Evolutionary conservation across 2,888 invertebrate species (phyloP).

Genomic region (Agonopterix heracliana): DNA sequence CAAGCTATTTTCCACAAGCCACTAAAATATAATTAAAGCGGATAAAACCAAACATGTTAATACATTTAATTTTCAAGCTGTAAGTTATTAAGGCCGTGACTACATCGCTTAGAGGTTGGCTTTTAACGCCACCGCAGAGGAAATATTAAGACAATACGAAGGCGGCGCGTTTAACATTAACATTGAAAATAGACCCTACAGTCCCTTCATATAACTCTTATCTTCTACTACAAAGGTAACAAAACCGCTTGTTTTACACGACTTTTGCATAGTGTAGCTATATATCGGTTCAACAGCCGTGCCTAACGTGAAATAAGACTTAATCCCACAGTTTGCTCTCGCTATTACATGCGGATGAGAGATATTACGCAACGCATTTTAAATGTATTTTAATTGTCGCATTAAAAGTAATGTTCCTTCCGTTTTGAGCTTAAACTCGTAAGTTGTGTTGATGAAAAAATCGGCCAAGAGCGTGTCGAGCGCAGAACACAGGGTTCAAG

Average conservation of each 20-base stretch:
- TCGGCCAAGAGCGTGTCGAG: too few relatives aligned
- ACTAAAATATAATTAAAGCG: too few relatives aligned
- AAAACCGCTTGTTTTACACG: too few relatives aligned
- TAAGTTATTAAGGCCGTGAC: background rate
- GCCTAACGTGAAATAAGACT: slow-evolving; percentile 32
- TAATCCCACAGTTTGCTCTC: slow-evolving; percentile 18
- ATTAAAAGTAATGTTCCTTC: background rate
- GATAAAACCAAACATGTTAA: background rate
- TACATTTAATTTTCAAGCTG: background rate
- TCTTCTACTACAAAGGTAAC: too few relatives aligned
- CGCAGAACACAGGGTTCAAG: too few relatives aligned
- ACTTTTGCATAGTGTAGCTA: too few relatives aligned
- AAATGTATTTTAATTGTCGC: background rate
- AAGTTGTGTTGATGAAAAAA: too few relatives aligned
- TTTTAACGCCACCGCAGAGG: slow-evolving; percentile 22
- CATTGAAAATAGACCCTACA: slow-evolving; percentile 9
- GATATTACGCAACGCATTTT: background rate
- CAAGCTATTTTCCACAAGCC: too few relatives aligned
- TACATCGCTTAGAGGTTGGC: background rate
- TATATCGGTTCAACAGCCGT: slow-evolving; percentile 29
- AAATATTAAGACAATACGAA: slow-evolving; percentile 36
- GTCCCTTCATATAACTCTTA: too few relatives aligned
- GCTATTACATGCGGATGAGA: background rate
- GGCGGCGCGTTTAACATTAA: slow-evolving; percentile 30
- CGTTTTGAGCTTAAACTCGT: too few relatives aligned